Evolutionary conservation across 1,140 invertebrate genomes (phyloP), one percentile per base, ranked within the genome.

Genomic region (Anastrepha ludens): DNA sequence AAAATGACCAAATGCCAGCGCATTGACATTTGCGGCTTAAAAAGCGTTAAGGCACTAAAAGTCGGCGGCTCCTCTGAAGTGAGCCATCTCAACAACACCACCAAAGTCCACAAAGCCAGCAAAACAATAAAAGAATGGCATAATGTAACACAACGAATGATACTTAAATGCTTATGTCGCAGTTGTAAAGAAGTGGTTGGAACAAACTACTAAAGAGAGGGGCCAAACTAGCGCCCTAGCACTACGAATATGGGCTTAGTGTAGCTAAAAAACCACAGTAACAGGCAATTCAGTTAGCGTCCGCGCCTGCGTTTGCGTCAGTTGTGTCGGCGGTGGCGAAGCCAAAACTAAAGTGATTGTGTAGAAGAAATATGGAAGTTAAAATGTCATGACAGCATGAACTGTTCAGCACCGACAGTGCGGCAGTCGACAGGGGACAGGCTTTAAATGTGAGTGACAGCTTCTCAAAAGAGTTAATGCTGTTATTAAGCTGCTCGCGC

Each of bases 391-490:
- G 74, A 87, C 78, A 86, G 70, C 85, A 85, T 58, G 81, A 88
- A 88, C 47, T 88, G 81, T 59, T 81, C 81, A 85, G 78, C 87
- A 64, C 74, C 60, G 85, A 88, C 67, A 78, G 86, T 58, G 65
- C 86, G 81, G 41, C 39, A 87, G 50, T 65, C 20, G 29, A 88
- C 85, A 67, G 64, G 70, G 47, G 64, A 78, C 50, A 39, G 81
- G 6, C 62, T 81, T 81, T 70, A 59, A 86, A 85, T 55, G 62
- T 90, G 91, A 92, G 88, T 92, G 91, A 92, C 91, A 92, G 91
- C 91, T 92, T 74, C 91, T 90, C 89, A 92, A 92, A 81, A 92
- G 91, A 92, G 91, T 92, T 92, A 92, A 92, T 92, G 91, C 91
- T 91, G 91, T 91, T 91, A 92, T 92, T 92, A 92, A 92, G 92